Conservation (phyloP, 2,888 invertebrate genomes). For the Eucriotettix oculatus region DNA sequence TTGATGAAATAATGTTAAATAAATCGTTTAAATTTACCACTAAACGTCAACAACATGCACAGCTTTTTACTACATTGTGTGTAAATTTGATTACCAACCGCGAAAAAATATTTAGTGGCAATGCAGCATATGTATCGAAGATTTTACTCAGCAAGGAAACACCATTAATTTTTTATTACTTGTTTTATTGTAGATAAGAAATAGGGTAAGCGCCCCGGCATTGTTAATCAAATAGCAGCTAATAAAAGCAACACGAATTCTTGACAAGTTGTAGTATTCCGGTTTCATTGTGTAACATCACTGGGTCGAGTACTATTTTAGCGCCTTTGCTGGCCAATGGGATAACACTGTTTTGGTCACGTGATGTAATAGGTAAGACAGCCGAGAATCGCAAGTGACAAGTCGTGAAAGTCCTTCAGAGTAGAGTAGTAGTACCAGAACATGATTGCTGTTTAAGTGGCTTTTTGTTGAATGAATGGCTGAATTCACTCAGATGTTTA, state of each 20-base stretch:
- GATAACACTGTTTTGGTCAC: constrained; percentile 5
- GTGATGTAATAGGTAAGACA: constrained; percentile 10
- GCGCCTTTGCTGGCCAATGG: constrained; percentile 7
- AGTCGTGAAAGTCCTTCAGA: constrained; percentile 12
- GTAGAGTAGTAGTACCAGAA: constrained; percentile 11
- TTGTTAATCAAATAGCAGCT: neutral
- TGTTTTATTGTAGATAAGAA: neutral
- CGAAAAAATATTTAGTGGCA: neutral
- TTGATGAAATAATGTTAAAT: neutral
- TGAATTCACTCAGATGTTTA: constrained; percentile 11
- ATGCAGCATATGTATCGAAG: neutral
- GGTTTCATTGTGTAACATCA: constrained; percentile 5
- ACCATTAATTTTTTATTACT: neutral
- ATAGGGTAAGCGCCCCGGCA: too few relatives aligned
- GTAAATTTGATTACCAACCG: neutral
- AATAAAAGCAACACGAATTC: neutral
- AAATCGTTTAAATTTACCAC: neutral
- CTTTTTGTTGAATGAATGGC: constrained; percentile 11
- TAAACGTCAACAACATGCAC: neutral
- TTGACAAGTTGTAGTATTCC: neutral
- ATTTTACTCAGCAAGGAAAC: neutral
- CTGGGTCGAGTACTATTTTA: constrained; percentile 5
- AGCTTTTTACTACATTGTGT: neutral
- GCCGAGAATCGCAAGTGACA: constrained; percentile 13
- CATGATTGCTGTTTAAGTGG: constrained; percentile 4